phyloP scores from a whole-genome alignment of 1,140 invertebrate genomes.

The Drosophila cardini region DNA sequence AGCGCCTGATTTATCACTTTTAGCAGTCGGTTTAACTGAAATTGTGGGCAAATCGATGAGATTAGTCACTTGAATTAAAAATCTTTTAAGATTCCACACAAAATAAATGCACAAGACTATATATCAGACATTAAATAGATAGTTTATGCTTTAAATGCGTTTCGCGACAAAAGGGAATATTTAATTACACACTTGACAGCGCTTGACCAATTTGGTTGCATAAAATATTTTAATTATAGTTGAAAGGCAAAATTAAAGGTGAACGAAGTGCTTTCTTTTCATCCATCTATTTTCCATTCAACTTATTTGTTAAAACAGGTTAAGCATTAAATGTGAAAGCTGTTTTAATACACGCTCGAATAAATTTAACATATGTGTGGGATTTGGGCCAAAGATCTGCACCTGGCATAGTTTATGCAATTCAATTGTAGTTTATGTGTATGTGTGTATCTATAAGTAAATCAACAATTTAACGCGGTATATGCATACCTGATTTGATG shows the following conservation, averaged over 20 bases:
- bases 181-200: background rate
- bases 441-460: background rate
- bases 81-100: too few species aligned
- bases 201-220: background rate
- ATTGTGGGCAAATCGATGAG: slow-evolving; percentile 3
- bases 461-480: background rate
- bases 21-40: slow-evolving; percentile 67
- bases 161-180: too few species aligned
- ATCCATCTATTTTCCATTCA: background rate
- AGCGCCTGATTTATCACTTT: slow-evolving; percentile 57
- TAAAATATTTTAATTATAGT: background rate
- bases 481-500: slow-evolving; percentile 73
- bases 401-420: background rate
- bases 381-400: too few species aligned
- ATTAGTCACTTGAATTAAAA: too few species aligned
- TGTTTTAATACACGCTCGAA: background rate
- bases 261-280: background rate
- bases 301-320: background rate
- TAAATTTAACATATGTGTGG: background rate
- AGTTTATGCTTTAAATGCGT: too few species aligned
- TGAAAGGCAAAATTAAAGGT: background rate
- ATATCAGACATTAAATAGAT: too few species aligned
- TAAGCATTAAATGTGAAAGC: background rate
- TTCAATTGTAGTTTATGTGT: background rate
- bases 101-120: too few species aligned